Evolutionary conservation across 2,888 invertebrate genomes (phyloP), one percentile per base, ranked within the genome.

Genomic region (Drosophila colorata): DNA sequence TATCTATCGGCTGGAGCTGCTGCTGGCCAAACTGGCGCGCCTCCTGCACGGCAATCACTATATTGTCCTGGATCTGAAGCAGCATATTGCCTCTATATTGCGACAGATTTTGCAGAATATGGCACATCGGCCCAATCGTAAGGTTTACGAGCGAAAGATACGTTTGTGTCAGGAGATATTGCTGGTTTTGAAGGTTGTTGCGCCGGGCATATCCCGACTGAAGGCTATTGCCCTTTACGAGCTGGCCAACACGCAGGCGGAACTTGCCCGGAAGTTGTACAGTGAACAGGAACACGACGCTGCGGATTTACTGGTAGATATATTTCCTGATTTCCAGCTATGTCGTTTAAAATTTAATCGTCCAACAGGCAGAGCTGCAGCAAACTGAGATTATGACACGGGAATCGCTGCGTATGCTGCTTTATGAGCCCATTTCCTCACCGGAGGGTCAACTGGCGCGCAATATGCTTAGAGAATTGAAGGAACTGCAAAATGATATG

Each of bases 211-310:
- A 38, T 91, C 91, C 0, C 75, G 92, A 9, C 55, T 91, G 5
- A 91, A 90, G 94, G 96, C 95, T 0, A 95, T 97, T 53, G 94
- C 95, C 9, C 86, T 96, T 38, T 97, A 96, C 82, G 97, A 97
- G 90, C 92, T 96, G 76, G 96, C 96, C 86, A 94, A 94, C 14
- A 94, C 96, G 0, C 93, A 94, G 73, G 93, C 95, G 3, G 94
- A 95, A 78, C 88, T 96, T 23, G 84, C 79, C 23, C 78, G 91
- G 2, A 80, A 91, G 37, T 68, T 83, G 20, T 91, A 80, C 52
- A 88, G 78, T 18, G 90, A 91, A 51, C 87, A 89, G 40, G 90
- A 90, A 20, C 48, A 86, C 1, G 75, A 37, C 8, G 61, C 82
- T n/a, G 40, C 64, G 2, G 85, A 90, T 40, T 70, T 91, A 28